A percentile compares a stretch with the other conserved stretches of the same genome.
Conservation (phyloP, 2,797 vertebrate species). For the Vipera ursinii region DNA sequence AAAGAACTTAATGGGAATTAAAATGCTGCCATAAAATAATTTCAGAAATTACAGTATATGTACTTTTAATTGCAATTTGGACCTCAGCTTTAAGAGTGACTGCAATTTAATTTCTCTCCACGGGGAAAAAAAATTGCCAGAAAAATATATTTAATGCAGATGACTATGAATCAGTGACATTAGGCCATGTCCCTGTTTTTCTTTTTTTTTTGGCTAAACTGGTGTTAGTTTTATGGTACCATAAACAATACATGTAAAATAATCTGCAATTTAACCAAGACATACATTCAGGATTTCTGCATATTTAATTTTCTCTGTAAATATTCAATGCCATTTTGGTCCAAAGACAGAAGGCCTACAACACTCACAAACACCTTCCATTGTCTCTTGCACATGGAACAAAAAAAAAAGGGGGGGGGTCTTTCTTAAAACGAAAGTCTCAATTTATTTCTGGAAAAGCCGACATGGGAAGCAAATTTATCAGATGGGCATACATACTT, state of each 20-base stretch:
- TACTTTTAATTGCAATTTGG: constrained; percentile 22
- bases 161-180: constrained; percentile 20
- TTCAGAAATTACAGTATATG: not conserved
- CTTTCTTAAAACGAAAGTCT: not conserved
- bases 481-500: not conserved
- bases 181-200: constrained; percentile 15
- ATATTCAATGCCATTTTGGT: not conserved
- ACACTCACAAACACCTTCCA: not conserved
- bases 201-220: constrained; percentile 53
- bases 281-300: not conserved
- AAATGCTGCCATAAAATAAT: not conserved
- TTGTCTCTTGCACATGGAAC: not conserved
- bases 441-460: not conserved
- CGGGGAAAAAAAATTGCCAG: constrained; percentile 6
- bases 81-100: constrained; percentile 38
- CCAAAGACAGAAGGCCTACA: not conserved
- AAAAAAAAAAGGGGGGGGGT: not conserved
- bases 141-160: constrained; percentile 3
- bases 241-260: not conserved
- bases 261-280: not conserved
- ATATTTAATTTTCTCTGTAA: not conserved
- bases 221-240: constrained; percentile 24
- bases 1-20: not conserved
- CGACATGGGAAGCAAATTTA: not conserved
- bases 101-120: constrained; percentile 11